Percentiles rank a stretch among this genome's conserved stretches.
These are phyloP conservation scores for Glyptemys insculpta DNA, from an alignment of 2,797 vertebrate species.

Conservation along the genomic window DNA sequence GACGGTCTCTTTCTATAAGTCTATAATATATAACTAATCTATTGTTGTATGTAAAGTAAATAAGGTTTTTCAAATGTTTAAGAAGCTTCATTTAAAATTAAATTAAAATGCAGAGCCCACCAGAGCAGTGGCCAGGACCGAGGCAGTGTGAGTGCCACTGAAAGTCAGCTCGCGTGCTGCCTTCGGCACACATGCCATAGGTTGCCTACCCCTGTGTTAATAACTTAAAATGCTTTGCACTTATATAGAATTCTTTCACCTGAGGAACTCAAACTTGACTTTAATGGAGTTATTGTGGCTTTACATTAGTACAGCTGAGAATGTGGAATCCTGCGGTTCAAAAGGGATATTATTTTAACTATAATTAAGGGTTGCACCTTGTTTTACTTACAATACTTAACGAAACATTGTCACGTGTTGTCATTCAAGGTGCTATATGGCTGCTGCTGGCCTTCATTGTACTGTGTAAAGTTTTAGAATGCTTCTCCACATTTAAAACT, in stretches of 20 bases:
- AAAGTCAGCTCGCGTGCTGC: too few relatives aligned
- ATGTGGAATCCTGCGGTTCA: background rate
- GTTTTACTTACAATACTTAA: background rate
- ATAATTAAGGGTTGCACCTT: background rate
- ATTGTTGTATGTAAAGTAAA: too few relatives aligned
- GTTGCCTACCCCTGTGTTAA: background rate
- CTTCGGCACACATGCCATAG: too few relatives aligned
- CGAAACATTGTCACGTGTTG: background rate
- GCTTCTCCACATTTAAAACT: background rate
- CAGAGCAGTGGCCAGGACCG: too few relatives aligned
- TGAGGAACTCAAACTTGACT: background rate
- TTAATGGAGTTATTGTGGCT: rapidly evolving
- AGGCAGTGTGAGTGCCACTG: too few relatives aligned
- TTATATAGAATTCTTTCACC: background rate
- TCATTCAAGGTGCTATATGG: background rate
- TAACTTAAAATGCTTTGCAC: background rate
- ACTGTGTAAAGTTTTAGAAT: background rate
- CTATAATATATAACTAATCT: too few relatives aligned
- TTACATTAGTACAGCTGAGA: rapidly evolving
- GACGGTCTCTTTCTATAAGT: too few relatives aligned
- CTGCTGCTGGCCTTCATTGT: background rate
- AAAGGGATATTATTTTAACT: background rate
- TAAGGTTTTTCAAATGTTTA: too few relatives aligned
- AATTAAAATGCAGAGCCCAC: too few relatives aligned
- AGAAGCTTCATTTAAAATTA: too few relatives aligned